These are phyloP conservation scores for Actias luna DNA, from an alignment of 2,888 invertebrate species.

Conservation along the genomic window DNA sequence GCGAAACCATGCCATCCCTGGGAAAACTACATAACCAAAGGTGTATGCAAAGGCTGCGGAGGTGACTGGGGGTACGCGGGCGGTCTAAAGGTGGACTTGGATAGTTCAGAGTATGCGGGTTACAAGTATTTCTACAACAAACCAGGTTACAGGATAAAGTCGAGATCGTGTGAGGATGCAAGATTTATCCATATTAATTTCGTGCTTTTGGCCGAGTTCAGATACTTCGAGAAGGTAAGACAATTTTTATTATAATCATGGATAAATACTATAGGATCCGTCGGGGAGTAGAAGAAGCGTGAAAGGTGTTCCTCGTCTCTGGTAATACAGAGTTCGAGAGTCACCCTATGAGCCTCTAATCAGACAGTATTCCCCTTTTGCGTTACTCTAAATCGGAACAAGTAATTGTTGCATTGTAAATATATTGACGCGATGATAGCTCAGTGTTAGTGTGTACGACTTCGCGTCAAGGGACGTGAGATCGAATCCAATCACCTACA, in stretches of 20 bases:
- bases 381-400: no score
- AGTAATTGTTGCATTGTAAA: no score
- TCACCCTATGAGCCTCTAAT: no score
- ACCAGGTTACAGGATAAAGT: conserved; percentile 64
- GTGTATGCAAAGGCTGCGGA: conserved; percentile 71
- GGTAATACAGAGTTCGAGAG: no score
- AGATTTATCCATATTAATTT: conserved; percentile 85
- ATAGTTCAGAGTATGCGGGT: conserved; percentile 79
- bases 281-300: no score
- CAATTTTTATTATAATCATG: not conserved
- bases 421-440: no score
- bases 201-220: conserved; percentile 82
- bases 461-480: no score
- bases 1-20: conserved; percentile 32
- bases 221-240: conserved; percentile 85
- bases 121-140: conserved; percentile 66
- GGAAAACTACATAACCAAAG: conserved; percentile 67
- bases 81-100: conserved; percentile 66
- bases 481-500: no score
- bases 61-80: conserved; percentile 73
- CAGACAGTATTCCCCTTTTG: no score
- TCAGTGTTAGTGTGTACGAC: no score
- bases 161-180: conserved; percentile 82
- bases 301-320: no score
- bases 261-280: no score